Base-by-base conservation (phyloP, 2,888 invertebrate species). In the Serrognathus titanus region DNA sequence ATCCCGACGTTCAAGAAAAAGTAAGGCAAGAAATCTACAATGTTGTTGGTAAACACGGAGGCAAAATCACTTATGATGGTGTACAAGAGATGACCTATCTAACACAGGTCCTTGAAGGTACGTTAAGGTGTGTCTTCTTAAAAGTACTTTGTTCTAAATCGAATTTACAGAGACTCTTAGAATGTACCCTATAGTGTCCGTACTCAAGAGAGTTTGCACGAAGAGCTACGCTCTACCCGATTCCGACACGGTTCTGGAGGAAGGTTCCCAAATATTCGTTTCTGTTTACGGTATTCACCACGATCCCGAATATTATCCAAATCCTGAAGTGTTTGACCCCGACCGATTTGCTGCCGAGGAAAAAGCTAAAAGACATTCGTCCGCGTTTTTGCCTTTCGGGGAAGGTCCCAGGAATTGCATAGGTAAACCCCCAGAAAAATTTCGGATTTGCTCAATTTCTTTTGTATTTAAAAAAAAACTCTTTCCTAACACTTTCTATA, bases 1-100 rank as follows among this genome's bases (percentile, higher is more conserved):
- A 80, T 58, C 70, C 66, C 1, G 71, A 76, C 0, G 60, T 80
- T 2, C 81, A 82, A 58, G 67, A 74, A 0, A 78, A 70, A 61
- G 57, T 79, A 6, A 69, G 78, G 4, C 24, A 69, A 1, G 80
- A 82, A 64, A 69, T 81, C n/a, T 59, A 64, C 0, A 40, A 57
- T 0, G 67, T 69, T 2, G 38, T 77, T n/a, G 56, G 65, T 1
- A 70, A 70, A 16, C 58, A 75, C 48, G 64, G 69, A 1, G 75
- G 74, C 0, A 60, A 64, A 11, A 41, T 81, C 1, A 76, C 74
- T 2, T 80, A 76, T 53, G 79, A 81, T 0, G 65, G 72, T 0
- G 53, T 81, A 1, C 69, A 70, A 43, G 77, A 78, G 11, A 76
- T 81, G 78, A 71, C 70, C 1, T 81, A 80, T 55, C 62, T 81